These are phyloP conservation scores for Stenichneumon culpator DNA, from an alignment of 2,888 invertebrate species.

Conservation along the genomic window DNA sequence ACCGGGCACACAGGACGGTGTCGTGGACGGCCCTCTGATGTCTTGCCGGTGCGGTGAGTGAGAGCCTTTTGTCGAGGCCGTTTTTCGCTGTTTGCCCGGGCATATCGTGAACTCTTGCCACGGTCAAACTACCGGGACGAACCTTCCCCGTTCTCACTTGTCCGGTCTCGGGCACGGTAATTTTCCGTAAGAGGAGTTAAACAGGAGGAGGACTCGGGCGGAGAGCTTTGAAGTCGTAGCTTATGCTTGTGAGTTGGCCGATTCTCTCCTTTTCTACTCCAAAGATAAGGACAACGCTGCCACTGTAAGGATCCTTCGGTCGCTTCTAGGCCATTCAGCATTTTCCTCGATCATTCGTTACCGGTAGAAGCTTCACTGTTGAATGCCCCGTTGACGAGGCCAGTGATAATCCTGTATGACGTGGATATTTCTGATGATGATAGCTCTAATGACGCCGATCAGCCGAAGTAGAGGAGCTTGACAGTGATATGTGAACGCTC, in stretches of 20 bases:
- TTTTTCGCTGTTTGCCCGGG: constrained; percentile 39
- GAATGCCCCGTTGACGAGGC: background rate
- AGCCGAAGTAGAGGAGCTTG: constrained; percentile 28
- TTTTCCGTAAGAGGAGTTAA: background rate
- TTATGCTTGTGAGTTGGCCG: background rate
- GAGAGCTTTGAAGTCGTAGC: background rate
- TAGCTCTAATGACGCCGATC: constrained; percentile 32
- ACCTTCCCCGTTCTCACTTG: background rate
- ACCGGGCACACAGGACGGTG: constrained; percentile 52
- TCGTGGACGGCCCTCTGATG: constrained; percentile 25
- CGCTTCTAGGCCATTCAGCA: constrained; percentile 27
- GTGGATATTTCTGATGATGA: constrained; percentile 29
- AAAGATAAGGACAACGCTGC: constrained; percentile 17
- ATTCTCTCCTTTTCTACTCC: background rate
- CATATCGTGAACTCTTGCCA: constrained; percentile 31
- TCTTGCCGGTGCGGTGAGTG: constrained; percentile 36
- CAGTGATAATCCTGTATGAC: constrained; percentile 25
- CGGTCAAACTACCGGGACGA: background rate
- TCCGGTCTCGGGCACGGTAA: background rate
- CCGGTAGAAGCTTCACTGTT: background rate
- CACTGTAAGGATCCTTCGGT: background rate
- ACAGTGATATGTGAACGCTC: constrained; percentile 52
- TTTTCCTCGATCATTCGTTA: constrained; percentile 45
- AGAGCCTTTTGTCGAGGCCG: constrained; percentile 36
- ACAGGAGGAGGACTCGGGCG: background rate